phyloP scores from a whole-genome alignment of 2,888 invertebrate species.

The Agriopis leucophaearia region DNA sequence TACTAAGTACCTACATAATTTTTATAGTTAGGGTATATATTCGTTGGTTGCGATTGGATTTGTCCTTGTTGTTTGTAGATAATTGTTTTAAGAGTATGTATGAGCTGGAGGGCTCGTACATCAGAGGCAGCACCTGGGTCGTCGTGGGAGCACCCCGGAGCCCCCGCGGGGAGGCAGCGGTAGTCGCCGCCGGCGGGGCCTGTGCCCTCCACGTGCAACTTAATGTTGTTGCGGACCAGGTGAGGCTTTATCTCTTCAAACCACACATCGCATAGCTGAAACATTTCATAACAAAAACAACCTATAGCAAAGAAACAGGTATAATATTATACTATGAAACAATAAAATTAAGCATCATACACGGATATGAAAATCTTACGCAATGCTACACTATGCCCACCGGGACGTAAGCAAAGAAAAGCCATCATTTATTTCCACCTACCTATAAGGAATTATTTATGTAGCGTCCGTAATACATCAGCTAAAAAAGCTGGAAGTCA shows the following conservation, averaged over 20 bases:
- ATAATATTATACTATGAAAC: background rate
- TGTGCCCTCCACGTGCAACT: conserved; percentile 69
- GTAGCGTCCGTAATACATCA: too few species aligned
- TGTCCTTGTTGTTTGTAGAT: too few species aligned
- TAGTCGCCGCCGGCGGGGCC: conserved; percentile 58
- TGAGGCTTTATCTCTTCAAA: conserved; percentile 81
- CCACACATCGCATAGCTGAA: conserved; percentile 81
- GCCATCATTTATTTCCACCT: too few species aligned
- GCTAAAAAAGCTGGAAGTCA: too few species aligned
- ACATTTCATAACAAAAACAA: background rate
- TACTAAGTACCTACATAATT: too few species aligned
- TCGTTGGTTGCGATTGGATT: too few species aligned
- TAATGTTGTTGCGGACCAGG: conserved; percentile 75
- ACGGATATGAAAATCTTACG: too few species aligned
- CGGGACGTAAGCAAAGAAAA: too few species aligned
- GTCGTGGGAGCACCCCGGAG: conserved; percentile 66
- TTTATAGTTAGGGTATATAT: too few species aligned
- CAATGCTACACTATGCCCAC: too few species aligned
- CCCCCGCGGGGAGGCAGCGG: conserved; percentile 46
- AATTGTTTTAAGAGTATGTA: conserved; percentile 31
- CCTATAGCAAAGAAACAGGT: background rate
- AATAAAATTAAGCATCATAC: too few species aligned
- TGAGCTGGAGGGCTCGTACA: conserved; percentile 70
- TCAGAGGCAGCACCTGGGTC: conserved; percentile 81
- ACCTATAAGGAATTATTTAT: too few species aligned